Evolutionary conservation across 2,888 invertebrate genomes (phyloP).

Genomic region (Acleris sparsana): DNA sequence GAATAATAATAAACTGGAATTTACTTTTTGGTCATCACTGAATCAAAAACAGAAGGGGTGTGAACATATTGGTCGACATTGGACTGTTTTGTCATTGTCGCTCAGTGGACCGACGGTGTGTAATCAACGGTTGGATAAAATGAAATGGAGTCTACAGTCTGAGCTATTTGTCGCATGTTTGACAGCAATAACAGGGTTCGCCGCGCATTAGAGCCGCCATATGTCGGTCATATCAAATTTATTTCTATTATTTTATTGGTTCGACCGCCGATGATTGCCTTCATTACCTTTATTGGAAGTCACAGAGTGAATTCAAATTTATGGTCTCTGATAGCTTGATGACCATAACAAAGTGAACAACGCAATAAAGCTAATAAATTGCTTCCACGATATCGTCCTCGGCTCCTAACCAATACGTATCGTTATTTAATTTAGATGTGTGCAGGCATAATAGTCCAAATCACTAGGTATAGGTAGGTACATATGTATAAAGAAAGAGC

Average conservation of each 20-base stretch:
- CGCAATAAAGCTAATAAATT: conserved; percentile 78
- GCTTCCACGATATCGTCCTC: conserved; percentile 60
- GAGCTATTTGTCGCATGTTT: conserved; percentile 83
- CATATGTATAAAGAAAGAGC: neutral
- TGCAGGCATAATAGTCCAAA: neutral
- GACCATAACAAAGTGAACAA: conserved; percentile 77
- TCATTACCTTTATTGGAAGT: conserved; percentile 82
- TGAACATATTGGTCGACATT: conserved; percentile 77
- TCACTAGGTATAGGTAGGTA: neutral
- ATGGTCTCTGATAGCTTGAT: conserved; percentile 77
- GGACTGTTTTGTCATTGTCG: conserved; percentile 78
- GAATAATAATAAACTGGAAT: conserved; percentile 84
- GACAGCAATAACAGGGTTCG: conserved; percentile 82
- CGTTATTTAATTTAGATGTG: conserved; percentile 42
- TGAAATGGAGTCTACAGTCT: conserved; percentile 71
- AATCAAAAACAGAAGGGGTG: conserved; percentile 81
- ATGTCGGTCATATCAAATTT: conserved; percentile 84
- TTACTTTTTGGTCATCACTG: conserved; percentile 82
- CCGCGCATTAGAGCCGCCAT: conserved; percentile 78
- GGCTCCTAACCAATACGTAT: conserved; percentile 33
- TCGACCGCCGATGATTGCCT: conserved; percentile 76
- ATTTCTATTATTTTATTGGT: conserved; percentile 83
- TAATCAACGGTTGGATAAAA: conserved; percentile 79
- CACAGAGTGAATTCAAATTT: conserved; percentile 81
- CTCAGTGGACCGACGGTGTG: conserved; percentile 77